Conservation (phyloP, 1,140 invertebrate species). For the Drosophila mayri region DNA sequence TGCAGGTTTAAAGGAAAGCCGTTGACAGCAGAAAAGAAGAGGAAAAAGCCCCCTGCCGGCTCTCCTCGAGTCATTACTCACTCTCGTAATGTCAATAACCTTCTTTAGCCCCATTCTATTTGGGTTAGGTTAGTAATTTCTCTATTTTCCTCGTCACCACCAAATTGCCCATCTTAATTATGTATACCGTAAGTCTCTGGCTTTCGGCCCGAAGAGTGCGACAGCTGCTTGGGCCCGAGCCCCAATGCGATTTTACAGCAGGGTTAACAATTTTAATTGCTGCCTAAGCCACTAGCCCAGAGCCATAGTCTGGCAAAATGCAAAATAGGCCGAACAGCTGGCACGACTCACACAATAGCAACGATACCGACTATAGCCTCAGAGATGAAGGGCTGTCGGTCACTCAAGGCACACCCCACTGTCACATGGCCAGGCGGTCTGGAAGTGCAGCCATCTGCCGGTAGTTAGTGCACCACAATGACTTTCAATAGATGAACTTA, state of each 20-base stretch:
- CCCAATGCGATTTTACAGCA: conserved; percentile 72
- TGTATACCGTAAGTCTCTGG: conserved; percentile 55
- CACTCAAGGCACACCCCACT: conserved; percentile 5
- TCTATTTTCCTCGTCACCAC: conserved; percentile 47
- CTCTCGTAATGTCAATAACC: conserved; percentile 67
- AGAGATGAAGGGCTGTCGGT: conserved; percentile 8
- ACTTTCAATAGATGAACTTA: conserved; percentile 52
- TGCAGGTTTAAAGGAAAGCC: conserved; percentile 57
- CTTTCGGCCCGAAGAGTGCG: conserved; percentile 14
- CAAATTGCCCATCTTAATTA: conserved; percentile 62
- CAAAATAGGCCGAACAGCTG: conserved; percentile 69
- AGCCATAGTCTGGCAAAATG: conserved; percentile 33
- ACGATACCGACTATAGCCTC: not conserved
- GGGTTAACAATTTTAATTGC: conserved; percentile 77
- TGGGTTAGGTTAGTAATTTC: conserved; percentile 30
- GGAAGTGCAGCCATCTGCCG: conserved; percentile 47
- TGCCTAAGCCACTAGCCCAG: conserved; percentile 41
- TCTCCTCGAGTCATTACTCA: conserved; percentile 32
- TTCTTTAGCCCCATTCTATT: conserved; percentile 45
- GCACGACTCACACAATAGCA: conserved; percentile 41
- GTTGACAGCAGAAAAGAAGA: conserved; percentile 14
- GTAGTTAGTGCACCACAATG: conserved; percentile 48
- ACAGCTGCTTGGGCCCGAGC: conserved; percentile 24
- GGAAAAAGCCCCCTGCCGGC: not conserved
- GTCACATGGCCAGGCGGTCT: conserved; percentile 16